phyloP scores from a whole-genome alignment of 2,888 invertebrate species.

The Dryocosmus kuriphilus region DNA sequence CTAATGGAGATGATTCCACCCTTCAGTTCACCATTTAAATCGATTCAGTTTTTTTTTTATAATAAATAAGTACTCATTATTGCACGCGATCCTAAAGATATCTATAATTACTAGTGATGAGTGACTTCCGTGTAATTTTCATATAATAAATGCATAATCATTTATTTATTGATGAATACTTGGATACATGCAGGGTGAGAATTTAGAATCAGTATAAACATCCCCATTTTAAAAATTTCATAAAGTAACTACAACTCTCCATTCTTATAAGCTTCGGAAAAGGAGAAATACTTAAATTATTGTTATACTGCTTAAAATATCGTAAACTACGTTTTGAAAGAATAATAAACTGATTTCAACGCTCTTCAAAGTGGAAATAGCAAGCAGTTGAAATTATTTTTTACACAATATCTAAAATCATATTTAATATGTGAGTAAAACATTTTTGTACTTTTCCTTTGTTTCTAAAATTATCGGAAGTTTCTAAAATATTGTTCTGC shows the following conservation, averaged over 20 bases:
- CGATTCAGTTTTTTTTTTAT: neutral
- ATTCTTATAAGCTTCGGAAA: neutral
- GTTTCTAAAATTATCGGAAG: too few species aligned
- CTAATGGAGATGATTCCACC: neutral
- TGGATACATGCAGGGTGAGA: neutral
- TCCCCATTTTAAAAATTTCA: neutral
- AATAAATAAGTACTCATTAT: neutral
- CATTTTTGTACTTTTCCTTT: too few species aligned
- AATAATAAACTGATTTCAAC: too few species aligned
- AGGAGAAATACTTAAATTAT: too few species aligned
- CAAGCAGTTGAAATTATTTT: too few species aligned
- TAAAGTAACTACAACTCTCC: neutral
- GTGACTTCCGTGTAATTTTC: conserved; percentile 8
- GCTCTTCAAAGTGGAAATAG: too few species aligned
- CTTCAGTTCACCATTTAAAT: neutral
- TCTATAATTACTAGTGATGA: neutral
- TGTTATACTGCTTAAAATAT: too few species aligned
- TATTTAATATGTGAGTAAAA: too few species aligned
- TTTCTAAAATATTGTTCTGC: too few species aligned
- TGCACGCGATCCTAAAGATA: neutral
- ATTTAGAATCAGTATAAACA: neutral
- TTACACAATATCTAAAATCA: too few species aligned
- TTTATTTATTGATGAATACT: neutral
- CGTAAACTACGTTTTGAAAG: too few species aligned
- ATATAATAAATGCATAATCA: conserved; percentile 2